Evolutionary conservation across 2,888 invertebrate genomes (phyloP).

Genomic region (Tricholauxania praeusta): DNA sequence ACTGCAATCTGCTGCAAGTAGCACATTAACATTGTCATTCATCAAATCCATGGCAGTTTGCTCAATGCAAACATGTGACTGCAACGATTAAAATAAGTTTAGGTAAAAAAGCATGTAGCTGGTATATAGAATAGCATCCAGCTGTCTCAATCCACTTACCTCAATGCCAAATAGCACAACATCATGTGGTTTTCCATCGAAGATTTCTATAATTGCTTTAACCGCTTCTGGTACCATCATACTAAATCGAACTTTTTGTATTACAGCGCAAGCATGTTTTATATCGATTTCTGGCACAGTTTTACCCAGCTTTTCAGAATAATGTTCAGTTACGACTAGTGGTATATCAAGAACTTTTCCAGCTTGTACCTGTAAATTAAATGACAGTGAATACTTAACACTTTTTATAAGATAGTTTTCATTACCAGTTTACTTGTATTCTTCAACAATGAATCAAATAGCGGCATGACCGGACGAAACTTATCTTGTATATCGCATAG

Average conservation of each 20-base stretch:
- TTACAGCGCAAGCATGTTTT: slow-evolving; percentile 72
- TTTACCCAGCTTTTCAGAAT: slow-evolving; percentile 79
- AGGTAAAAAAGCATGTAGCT: background rate
- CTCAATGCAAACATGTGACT: slow-evolving; percentile 85
- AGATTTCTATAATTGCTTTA: slow-evolving; percentile 70
- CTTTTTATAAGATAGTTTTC: slow-evolving; percentile 4
- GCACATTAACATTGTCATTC: slow-evolving; percentile 72
- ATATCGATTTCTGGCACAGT: slow-evolving; percentile 79
- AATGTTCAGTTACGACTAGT: slow-evolving; percentile 78
- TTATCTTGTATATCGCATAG: slow-evolving; percentile 88
- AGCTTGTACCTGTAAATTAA: slow-evolving; percentile 72
- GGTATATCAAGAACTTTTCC: slow-evolving; percentile 76
- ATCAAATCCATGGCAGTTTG: slow-evolving; percentile 82
- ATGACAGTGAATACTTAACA: background rate
- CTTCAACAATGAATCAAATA: slow-evolving; percentile 80
- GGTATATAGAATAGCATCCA: background rate
- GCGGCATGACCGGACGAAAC: slow-evolving; percentile 78
- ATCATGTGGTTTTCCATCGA: slow-evolving; percentile 69
- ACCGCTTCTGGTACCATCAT: slow-evolving; percentile 80
- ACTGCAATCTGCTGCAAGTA: slow-evolving; percentile 82
- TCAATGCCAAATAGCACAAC: slow-evolving; percentile 77
- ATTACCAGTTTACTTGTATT: slow-evolving; percentile 78
- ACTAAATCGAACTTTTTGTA: slow-evolving; percentile 81
- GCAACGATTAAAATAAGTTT: slow-evolving; percentile 54
- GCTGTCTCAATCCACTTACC: slow-evolving; percentile 66